Evolutionary conservation across 2,888 invertebrate genomes (phyloP), one percentile per base, ranked within the genome.

Genomic region (Drosophila paucipuncta): DNA sequence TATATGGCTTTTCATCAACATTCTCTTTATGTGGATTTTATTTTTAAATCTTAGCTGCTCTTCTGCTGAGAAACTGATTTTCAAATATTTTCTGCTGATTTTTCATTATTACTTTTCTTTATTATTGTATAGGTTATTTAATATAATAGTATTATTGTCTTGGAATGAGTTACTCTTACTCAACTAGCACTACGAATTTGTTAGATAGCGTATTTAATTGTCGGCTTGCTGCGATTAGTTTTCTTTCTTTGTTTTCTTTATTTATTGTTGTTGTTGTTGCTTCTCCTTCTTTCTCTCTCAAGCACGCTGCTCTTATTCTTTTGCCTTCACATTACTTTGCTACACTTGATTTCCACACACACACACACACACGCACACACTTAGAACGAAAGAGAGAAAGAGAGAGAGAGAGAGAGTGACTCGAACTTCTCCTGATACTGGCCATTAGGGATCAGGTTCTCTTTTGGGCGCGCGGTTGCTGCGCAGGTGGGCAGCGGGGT

Each of bases 391-490:
- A 65, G 54, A 67, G 30, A 47, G 47, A 47, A 2, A 31, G 9
- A 52, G 53, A 41, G 53, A 1, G 25, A 37, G 37, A 59, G 47
- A 30, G 54, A 52, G 53, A 50, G 61, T 33, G 76, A 52, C 70
- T 60, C 67, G 61, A 57, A 62, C 75, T 64, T 77, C 89, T 87
- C 66, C 82, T 78, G 89, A 89, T 83, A 87, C 87, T 90, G 75
- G 87, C 85, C 90, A 71, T 84, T 82, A 75, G 90, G 73, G 85
- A 85, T 85, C 85, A 89, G 85, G 85, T 85, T 85, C 91, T 89
- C 61, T 67, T 43, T 58, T 59, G 16, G 53, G 30, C 53, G 68
- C 41, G 62, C 66, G 62, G 83, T 47, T 39, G n/a, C 13, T 58
- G 70, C 33, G 74, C 91, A 90, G 89, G 91, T 89, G 88, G 69